These are phyloP conservation scores for Bradypodion pumilum DNA, from an alignment of 2,797 vertebrate genomes.

Conservation along the genomic window DNA sequence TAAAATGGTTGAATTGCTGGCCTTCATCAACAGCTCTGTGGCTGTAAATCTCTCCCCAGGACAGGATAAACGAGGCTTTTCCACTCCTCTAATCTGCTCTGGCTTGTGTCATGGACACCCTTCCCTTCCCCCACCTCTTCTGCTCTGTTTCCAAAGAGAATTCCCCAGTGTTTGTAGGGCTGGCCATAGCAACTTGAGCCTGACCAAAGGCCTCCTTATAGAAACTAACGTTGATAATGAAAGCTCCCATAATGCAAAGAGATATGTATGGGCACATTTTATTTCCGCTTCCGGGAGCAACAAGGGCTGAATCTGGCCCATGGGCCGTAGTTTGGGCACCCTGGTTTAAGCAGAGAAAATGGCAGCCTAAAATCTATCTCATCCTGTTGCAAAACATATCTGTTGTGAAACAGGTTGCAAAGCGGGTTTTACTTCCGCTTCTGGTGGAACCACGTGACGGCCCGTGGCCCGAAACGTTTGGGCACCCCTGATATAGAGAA, in stretches of 20 bases:
- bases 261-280: no score
- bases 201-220: constrained; percentile 12
- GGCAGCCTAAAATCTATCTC: no score
- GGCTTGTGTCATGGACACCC: constrained; percentile 29
- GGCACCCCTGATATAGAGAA: no score
- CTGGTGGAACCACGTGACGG: no score
- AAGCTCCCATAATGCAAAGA: neutral
- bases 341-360: no score
- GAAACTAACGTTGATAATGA: neutral
- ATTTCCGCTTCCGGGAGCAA: no score
- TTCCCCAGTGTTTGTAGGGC: neutral
- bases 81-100: constrained; percentile 45
- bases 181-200: constrained; percentile 7
- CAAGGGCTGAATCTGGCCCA: no score
- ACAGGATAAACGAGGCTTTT: constrained; percentile 35
- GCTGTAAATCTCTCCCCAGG: constrained; percentile 49
- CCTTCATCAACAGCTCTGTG: constrained; percentile 45
- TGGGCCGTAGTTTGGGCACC: no score
- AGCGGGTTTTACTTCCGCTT: no score
- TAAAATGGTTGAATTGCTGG: constrained; percentile 52
- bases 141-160: constrained; percentile 29
- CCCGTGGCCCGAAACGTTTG: no score
- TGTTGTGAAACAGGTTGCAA: no score
- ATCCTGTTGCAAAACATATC: no score
- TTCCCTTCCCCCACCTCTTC: constrained; percentile 1